These are phyloP conservation scores for Neosilurus mollespiculum DNA, from an alignment of 2,797 vertebrate genomes.

Conservation along the genomic window DNA sequence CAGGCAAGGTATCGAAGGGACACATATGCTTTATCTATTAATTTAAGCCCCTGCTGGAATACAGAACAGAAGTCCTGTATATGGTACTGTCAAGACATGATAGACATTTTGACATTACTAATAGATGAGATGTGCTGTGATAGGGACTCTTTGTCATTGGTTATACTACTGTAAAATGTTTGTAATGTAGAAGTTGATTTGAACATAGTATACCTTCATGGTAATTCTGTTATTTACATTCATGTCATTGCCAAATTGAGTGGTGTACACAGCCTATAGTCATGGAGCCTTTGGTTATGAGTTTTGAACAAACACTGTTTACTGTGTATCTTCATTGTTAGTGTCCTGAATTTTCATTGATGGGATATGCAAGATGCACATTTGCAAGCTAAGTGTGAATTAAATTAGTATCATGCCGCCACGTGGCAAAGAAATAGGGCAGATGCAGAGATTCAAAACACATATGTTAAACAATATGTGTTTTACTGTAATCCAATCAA, in stretches of 20 bases:
- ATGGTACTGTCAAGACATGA: neutral
- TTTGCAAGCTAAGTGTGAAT: no score
- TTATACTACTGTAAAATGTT: neutral
- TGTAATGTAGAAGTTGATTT: neutral
- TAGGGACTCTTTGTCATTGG: neutral
- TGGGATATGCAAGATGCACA: neutral
- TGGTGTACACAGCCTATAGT: neutral
- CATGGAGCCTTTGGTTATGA: neutral
- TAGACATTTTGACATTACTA: conserved; percentile 11
- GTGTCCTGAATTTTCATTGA: neutral
- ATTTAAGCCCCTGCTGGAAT: conserved; percentile 35
- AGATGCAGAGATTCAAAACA: no score
- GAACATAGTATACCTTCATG: neutral
- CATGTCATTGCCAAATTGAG: neutral
- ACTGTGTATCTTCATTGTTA: neutral
- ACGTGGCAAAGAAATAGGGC: no score
- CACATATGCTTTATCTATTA: conserved; percentile 56
- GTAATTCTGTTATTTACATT: neutral
- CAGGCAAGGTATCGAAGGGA: conserved; percentile 35
- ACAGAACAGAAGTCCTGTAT: conserved; percentile 11
- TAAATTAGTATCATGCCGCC: no score
- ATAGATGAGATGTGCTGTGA: conserved; percentile 3
- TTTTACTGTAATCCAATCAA: no score
- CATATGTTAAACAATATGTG: no score
- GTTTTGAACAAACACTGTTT: neutral